Base-by-base conservation (phyloP, 2,888 invertebrate species). In the Halictus ligatus region DNA sequence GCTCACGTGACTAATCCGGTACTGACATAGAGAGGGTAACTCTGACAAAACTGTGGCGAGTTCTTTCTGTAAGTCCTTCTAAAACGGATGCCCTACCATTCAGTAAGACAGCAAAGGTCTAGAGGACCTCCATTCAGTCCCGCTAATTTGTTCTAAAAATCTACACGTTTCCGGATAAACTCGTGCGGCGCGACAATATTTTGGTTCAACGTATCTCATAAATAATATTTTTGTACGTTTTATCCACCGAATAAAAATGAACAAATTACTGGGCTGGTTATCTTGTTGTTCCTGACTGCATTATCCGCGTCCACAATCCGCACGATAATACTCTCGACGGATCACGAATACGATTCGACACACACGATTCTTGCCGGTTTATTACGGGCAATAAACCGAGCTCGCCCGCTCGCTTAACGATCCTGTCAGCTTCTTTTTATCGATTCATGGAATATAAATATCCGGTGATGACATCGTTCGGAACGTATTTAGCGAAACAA, bases 331-430 rank as follows among this genome's bases (percentile, higher is more conserved):
- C n/a, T n/a, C 35, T 35, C 43, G 13, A n/a, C n/a, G 43, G 43
- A 71, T 71, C 71, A 12, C 1, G 43, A 69, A 12, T 69, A 21
- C 40, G 40, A 71, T 71, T 71, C 35, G 67, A 18, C 76, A 25
- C 69, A 7, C 46, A 18, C 8, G 5, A 50, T 74, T 43, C 40
- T 15, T 54, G 15, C 43, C n/a, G 35, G 40, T 58, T 75, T 58
- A 40, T 58, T 75, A 40, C 58, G 35, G 50, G 7, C n/a, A 75
- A 54, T 54, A 75, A 75, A 75, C n/a, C 10, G n/a, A 18, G 21
- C 50, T 75, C 50, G 10, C 21, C 10, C 10, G 12, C 15, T 48
- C 35, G 48, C 40, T 40, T 29, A 50, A 69, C 50, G 69, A 69
- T 12, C 10, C 69, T 12, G 25, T 40, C 50, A 12, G 67, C 50